Evolutionary conservation across 1,140 invertebrate species (phyloP), one percentile per base, ranked within the genome.

Genomic region (Pseudobourletiella spinata): DNA sequence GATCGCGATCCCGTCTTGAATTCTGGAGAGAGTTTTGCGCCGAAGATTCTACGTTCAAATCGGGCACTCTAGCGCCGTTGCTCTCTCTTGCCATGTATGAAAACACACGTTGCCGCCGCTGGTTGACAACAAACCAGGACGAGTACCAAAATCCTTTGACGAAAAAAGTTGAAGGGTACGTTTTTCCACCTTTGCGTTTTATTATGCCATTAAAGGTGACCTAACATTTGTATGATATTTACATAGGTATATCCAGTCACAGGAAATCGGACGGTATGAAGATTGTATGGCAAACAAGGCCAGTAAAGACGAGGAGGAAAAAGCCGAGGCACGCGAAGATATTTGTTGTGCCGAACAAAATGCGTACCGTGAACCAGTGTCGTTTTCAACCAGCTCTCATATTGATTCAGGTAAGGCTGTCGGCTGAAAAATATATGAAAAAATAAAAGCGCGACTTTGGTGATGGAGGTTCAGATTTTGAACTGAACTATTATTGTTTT

Each of bases 81-180:
- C n/a, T n/a, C n/a, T n/a, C n/a, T n/a, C n/a, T n/a, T n/a, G n/a
- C n/a, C n/a, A 64, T 64, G 63, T 59, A 59, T 57, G 48, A 51
- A 15, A 67, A 67, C 61, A 48, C 35, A 11, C 57, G 48, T 14
- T 67, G 65, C 28, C 26, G 28, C 30, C 59, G 62, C 6, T 68
- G 60, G 59, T 2, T 68, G n/a, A 68, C 66, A 1, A 61, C 60
- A 4, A 64, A 59, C 48, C 62, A 68, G 24, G 62, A 68, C 48
- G 66, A 68, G 22, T 68, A 29, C 22, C 58, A 58, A 42, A 63
- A 61, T 48, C 65, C 65, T 24, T 22, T 35, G 15, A 43, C 46
- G 26, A 30, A 46, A 44, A 62, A 62, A 63, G 52, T 62, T n/a
- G 43, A 63, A 6, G 39, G 52, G 60, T 63, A 57, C 39, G 8